These are phyloP conservation scores for Acrobeloides nanus DNA, from an alignment of 2,888 invertebrate genomes.

Conservation along the genomic window DNA sequence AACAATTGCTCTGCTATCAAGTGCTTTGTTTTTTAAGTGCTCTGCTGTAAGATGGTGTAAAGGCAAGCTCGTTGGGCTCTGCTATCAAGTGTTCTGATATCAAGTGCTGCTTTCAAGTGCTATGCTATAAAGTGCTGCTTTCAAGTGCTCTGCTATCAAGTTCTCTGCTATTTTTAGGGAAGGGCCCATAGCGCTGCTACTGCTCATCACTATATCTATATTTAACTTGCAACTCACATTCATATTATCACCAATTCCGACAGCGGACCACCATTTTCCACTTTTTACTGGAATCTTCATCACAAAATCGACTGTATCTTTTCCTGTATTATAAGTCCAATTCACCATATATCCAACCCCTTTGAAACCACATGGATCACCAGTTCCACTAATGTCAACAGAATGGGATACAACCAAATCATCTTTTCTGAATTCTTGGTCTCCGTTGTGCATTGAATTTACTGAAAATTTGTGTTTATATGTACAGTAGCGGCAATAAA, in stretches of 20 bases:
- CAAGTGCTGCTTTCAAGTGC: too few species aligned
- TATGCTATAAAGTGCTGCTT: too few species aligned
- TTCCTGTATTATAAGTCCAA: slow-evolving; percentile 24
- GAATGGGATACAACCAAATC: slow-evolving; percentile 26
- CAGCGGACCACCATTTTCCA: slow-evolving; percentile 35
- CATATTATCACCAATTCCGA: slow-evolving; percentile 36
- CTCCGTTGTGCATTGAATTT: neutral
- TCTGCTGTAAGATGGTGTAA: too few species aligned
- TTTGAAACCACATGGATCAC: slow-evolving; percentile 30
- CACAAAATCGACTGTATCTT: slow-evolving; percentile 26
- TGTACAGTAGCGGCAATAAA: neutral
- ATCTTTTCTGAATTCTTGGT: slow-evolving; percentile 11
- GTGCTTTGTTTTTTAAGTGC: too few species aligned
- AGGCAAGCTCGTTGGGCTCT: too few species aligned
- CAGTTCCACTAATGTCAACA: slow-evolving; percentile 28
- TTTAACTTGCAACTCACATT: slow-evolving; percentile 15
- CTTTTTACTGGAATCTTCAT: slow-evolving; percentile 22
- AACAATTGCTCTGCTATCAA: too few species aligned
- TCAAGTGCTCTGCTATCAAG: too few species aligned
- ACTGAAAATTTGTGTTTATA: neutral
- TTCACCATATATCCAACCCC: slow-evolving; percentile 21
- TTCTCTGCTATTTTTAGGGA: too few species aligned
- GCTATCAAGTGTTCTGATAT: too few species aligned
- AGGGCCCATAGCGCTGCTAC: too few species aligned
- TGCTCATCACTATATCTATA: too few species aligned